Conservation (phyloP, 2,797 vertebrate species). For the Sebastes minor region DNA sequence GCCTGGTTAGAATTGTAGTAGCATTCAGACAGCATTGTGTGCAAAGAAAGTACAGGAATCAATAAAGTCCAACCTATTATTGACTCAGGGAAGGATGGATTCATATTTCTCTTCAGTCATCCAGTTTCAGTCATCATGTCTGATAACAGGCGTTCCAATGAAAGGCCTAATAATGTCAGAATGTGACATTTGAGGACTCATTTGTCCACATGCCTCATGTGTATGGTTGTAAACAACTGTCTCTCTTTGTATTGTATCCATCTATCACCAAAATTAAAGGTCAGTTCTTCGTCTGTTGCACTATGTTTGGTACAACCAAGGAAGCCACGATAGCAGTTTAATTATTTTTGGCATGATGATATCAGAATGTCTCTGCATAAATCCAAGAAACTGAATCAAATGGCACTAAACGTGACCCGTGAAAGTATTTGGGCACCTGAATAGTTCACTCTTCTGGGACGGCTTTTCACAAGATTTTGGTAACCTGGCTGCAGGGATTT, state of each 20-base stretch:
- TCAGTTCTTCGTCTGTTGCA: neutral
- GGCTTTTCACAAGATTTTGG: neutral
- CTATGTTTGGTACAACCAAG: neutral
- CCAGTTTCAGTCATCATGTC: neutral
- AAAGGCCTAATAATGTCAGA: constrained; percentile 32
- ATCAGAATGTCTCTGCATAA: neutral
- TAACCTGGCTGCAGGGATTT: neutral
- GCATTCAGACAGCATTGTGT: neutral
- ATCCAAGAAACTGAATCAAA: neutral
- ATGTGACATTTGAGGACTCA: constrained; percentile 40
- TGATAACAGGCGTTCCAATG: constrained; percentile 3
- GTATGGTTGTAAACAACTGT: neutral
- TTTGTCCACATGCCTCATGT: constrained; percentile 6
- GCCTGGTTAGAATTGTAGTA: neutral
- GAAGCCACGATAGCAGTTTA: neutral
- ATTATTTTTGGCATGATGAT: no score
- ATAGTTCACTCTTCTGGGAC: neutral
- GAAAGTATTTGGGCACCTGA: neutral
- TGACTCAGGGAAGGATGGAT: neutral
- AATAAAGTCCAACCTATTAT: neutral
- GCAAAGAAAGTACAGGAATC: neutral
- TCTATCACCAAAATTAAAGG: neutral
- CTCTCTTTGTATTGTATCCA: neutral
- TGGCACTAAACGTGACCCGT: neutral
- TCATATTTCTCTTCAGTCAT: constrained; percentile 1